Evolutionary conservation across 2,888 invertebrate genomes (phyloP), one percentile per base, ranked within the genome.

Genomic region (Xestia rhomboidea): DNA sequence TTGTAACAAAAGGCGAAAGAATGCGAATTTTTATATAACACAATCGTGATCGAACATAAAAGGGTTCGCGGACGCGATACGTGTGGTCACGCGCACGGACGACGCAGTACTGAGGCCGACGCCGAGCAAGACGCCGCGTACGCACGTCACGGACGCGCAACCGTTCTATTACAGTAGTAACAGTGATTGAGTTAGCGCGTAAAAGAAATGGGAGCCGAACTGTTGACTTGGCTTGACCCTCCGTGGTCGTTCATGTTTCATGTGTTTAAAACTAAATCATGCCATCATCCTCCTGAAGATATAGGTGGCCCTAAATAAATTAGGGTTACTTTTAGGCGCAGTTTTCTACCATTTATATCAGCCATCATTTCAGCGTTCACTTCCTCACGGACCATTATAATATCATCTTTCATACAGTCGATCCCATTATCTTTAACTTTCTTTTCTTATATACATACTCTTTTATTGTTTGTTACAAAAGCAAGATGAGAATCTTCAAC

Each of bases 11-110:
- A 79, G 86, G 81, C 83, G 83, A 88, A 87, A 84, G 87, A 90
- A 89, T 88, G 88, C 85, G 86, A 88, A 79, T 89, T 91, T 93
- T 94, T 93, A 93, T 93, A 87, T 93, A 94, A 94, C 93, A 91
- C 91, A 87, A 87, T 89, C 92, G 93, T 86, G 84, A 87, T 83
- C 87, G 88, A 84, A 81, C 82, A 85, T 82, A 41, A 68, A 77
- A 84, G 68, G 78, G 76, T 67, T 77, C 87, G 83, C 80, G 83
- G 64, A 82, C 89, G 88, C 85, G 88, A 84, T 80, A 91, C 94
- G 94, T 92, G 89, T 79, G 85, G 87, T 87, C 91, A 82, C 90
- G 91, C 91, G 92, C 93, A 89, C 91, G 87, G 87, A 79, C 90
- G 86, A 90, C 90, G 91, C 90, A 86, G 87, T 90, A 95, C 96